These are phyloP conservation scores for Diadumene lineata DNA, from an alignment of 92 coral and sea anemone species.

Conservation along the genomic window DNA sequence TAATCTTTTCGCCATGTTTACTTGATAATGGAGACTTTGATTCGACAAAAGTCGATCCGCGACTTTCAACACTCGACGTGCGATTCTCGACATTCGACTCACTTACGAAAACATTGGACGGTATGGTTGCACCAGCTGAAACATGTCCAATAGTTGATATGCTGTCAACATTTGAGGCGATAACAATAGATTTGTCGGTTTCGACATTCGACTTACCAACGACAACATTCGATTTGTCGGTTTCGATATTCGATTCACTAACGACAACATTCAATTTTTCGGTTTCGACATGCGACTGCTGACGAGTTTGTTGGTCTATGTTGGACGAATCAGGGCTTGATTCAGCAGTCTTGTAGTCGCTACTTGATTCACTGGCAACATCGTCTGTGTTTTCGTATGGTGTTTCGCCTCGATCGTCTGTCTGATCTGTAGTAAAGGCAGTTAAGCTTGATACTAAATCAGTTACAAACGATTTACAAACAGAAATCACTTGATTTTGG, in stretches of 20 bases:
- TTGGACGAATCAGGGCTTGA: background rate
- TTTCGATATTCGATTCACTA: background rate
- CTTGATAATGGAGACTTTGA: background rate
- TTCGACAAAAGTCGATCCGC: background rate
- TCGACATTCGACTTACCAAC: background rate
- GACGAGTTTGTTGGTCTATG: background rate
- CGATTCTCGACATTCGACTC: background rate
- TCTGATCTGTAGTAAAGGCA: background rate
- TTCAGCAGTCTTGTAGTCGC: background rate
- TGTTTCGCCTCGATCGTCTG: constrained; percentile 3
- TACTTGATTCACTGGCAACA: background rate
- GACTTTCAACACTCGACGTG: background rate
- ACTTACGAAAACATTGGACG: no score
- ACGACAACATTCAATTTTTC: background rate
- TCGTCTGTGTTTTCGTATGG: constrained; percentile 24
- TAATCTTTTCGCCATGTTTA: background rate
- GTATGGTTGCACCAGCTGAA: no score
- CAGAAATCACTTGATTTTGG: background rate
- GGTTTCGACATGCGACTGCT: background rate
- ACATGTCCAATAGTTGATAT: no score
- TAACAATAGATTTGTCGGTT: background rate
- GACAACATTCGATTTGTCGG: background rate
- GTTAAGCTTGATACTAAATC: background rate
- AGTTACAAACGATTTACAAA: background rate
- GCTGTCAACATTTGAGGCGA: background rate